These are phyloP conservation scores for Notiomystis cincta DNA, from an alignment of 2,113 vertebrate species.

Conservation along the genomic window DNA sequence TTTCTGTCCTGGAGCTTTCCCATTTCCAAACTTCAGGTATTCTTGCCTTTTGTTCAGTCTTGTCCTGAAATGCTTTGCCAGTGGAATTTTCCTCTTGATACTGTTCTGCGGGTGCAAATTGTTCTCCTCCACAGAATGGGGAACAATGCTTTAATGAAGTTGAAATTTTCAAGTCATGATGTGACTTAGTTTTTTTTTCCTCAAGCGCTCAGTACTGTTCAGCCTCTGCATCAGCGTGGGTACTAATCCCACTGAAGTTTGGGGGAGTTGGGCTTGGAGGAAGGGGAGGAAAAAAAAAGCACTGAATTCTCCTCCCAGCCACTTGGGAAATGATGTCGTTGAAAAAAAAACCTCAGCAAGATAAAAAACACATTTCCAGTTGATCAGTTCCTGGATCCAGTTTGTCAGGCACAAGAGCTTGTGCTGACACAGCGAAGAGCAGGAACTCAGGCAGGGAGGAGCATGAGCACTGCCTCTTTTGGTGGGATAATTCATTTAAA, in stretches of 20 bases:
- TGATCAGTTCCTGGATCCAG: neutral
- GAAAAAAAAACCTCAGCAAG: neutral
- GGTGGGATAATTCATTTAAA: neutral
- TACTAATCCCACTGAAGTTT: neutral
- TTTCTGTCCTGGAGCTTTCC: neutral
- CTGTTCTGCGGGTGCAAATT: neutral
- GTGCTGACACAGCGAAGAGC: constrained; percentile 10
- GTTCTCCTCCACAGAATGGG: neutral
- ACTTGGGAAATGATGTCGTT: neutral
- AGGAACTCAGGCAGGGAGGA: neutral
- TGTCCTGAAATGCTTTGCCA: neutral
- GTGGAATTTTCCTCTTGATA: neutral
- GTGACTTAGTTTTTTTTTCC: neutral
- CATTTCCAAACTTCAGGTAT: neutral
- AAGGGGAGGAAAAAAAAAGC: neutral
- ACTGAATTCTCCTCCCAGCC: neutral
- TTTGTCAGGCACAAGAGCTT: neutral
- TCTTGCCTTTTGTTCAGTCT: neutral
- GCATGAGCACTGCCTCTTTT: neutral
- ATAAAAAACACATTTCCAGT: neutral
- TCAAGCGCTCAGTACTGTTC: neutral
- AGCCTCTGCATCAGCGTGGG: neutral
- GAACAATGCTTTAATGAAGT: neutral
- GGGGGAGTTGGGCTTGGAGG: neutral
- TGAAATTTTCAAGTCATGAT: neutral